These are phyloP conservation scores for Microtus richardsoni DNA, from an alignment of 2,113 vertebrate genomes.

Conservation along the genomic window DNA sequence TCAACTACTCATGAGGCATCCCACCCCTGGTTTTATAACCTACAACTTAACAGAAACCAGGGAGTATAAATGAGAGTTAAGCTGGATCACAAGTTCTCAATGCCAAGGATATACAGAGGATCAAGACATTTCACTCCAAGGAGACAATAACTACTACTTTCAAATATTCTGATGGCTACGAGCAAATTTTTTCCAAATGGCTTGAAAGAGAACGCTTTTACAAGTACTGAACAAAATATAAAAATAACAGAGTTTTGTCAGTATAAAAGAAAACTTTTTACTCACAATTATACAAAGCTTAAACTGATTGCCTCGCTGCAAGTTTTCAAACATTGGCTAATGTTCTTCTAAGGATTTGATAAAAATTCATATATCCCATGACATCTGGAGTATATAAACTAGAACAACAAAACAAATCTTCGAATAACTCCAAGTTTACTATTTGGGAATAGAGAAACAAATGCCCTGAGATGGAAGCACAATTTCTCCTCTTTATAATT, in stretches of 20 bases:
- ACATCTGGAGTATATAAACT: conserved; percentile 21
- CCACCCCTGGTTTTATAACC: neutral
- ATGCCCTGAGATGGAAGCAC: conserved; percentile 31
- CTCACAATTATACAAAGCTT: conserved; percentile 12
- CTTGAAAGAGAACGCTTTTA: neutral
- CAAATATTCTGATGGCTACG: neutral
- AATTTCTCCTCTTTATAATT: conserved; percentile 66
- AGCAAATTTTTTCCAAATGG: neutral
- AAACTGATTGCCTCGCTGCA: neutral
- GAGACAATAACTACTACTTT: neutral
- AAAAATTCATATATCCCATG: neutral
- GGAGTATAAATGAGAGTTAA: neutral
- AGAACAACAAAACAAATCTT: conserved; percentile 14
- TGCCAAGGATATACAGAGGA: neutral
- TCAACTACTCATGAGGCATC: neutral
- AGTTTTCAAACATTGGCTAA: neutral
- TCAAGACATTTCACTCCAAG: neutral
- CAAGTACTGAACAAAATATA: neutral
- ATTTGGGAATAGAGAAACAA: conserved; percentile 31
- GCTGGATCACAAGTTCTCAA: neutral
- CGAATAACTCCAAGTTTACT: neutral
- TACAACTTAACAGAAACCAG: neutral
- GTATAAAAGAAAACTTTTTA: neutral
- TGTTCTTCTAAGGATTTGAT: neutral
- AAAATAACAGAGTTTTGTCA: neutral